A percentile compares a stretch with the other conserved stretches of the same genome.
Evolutionary conservation across 2,113 vertebrate species (phyloP).

Genomic region (Cyanistes caeruleus): DNA sequence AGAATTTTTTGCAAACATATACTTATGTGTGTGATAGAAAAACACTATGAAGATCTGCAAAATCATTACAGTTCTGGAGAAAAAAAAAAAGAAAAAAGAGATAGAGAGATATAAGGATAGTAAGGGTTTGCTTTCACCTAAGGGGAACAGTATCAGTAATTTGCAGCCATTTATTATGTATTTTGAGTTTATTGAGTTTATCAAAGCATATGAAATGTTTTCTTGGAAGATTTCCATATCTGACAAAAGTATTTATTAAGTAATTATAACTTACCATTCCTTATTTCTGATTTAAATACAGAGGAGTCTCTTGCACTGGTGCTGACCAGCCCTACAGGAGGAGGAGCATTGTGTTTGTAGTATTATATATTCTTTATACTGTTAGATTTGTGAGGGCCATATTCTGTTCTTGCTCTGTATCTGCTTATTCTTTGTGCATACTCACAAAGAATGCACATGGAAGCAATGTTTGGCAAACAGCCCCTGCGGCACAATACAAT

Average conservation of each 20-base stretch:
- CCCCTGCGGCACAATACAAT: not conserved
- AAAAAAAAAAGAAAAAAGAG: not conserved
- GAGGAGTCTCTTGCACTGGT: not conserved
- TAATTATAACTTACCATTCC: not conserved
- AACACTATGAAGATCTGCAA: not conserved
- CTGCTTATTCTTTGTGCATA: not conserved
- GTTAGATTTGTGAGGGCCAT: not conserved
- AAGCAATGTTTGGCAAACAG: not conserved
- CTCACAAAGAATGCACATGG: not conserved
- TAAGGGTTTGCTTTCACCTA: not conserved
- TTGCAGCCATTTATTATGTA: not conserved
- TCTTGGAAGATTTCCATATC: not conserved
- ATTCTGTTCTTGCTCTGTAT: not conserved
- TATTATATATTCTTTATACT: not conserved
- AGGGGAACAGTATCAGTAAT: not conserved
- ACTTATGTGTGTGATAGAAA: not conserved
- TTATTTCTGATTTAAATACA: not conserved
- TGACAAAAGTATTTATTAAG: not conserved
- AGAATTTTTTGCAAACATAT: not conserved
- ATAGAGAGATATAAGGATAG: not conserved
- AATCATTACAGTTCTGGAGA: not conserved
- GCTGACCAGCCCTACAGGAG: not conserved
- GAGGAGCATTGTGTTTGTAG: not conserved
- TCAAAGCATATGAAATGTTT: not conserved
- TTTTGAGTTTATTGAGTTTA: not conserved